Base-by-base conservation (phyloP, 2,888 invertebrate species). In the Mesochorus sp. region DNA sequence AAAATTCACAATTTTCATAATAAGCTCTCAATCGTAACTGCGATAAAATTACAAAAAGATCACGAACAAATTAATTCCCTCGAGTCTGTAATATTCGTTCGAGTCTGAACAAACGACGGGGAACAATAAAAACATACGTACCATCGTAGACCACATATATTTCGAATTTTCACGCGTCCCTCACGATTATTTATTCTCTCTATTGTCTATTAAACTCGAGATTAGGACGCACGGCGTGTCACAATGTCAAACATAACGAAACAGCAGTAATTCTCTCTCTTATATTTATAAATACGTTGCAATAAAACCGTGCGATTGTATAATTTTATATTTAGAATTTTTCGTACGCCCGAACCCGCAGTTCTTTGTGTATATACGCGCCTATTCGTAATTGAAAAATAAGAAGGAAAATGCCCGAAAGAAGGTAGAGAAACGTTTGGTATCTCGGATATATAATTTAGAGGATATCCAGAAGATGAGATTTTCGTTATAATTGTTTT, bases 231-330 rank as follows among this genome's bases (percentile, higher is more conserved):
- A 6, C 24, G 24, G n/a, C n/a, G n/a, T n/a, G n/a, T n/a, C n/a
- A 26, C 14, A 59, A 47, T 47, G 39, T 57, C 28, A 51, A 72
- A 62, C 61, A 59, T 44, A 66, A 71, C 51, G 39, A 77, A 77
- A 72, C 53, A 55, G 55, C 71, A 74, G n/a, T n/a, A n/a, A n/a
- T n/a, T n/a, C n/a, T n/a, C n/a, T n/a, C n/a, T n/a, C n/a, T n/a
- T n/a, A 76, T 81, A 77, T 79, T 81, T 77, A 81, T 72, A 79
- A 79, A 68, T 70, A 64, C 67, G 34, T 67, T 19, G 24, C 55
- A 61, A 62, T 62, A 80, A 44, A 66, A 57, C 12, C 4, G 57
- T 44, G 34, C 31, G 39, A 31, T 53, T 37, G 53, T 73, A 71
- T 47, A 49, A 73, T 47, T 73, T 75, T 71, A 81, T 76, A 81